These are phyloP conservation scores for Drosophila lowei DNA, from an alignment of 1,140 invertebrate species.

Conservation along the genomic window DNA sequence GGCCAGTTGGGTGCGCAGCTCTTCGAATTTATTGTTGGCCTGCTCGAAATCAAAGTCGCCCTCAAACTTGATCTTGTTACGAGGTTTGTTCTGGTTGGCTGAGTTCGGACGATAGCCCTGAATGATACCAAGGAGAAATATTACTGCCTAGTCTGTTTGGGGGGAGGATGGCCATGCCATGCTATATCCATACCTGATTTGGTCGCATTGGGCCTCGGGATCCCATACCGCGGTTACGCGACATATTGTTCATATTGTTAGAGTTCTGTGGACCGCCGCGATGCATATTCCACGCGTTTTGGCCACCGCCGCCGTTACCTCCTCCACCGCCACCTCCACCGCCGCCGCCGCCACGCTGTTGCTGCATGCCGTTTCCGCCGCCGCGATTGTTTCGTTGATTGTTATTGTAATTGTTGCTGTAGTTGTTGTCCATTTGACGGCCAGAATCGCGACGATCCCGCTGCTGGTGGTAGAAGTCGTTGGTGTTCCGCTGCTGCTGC, in stretches of 20 bases:
- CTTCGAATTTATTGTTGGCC: constrained; percentile 97
- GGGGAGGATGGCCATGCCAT: not conserved
- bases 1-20: constrained; percentile 92
- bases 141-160: no score
- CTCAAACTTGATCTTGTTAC: constrained; percentile 73
- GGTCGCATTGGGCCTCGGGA: constrained; percentile 69
- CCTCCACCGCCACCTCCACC: constrained; percentile 35
- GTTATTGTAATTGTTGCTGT: constrained; percentile 82
- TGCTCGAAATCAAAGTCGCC: constrained; percentile 92
- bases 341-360: constrained; percentile 36
- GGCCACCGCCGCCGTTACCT: constrained; percentile 49
- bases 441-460: constrained; percentile 80
- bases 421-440: constrained; percentile 72
- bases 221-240: constrained; percentile 70
- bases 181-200: constrained; percentile 62
- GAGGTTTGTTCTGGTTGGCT: constrained; percentile 70
- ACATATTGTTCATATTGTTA: constrained; percentile 71
- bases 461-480: constrained; percentile 75
- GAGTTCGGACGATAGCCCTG: constrained; percentile 76
- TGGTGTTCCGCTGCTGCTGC: constrained; percentile 49
- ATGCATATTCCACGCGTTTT: constrained; percentile 73
- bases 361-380: constrained; percentile 57
- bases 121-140: not conserved
- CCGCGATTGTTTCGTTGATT: constrained; percentile 71
- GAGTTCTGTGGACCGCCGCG: constrained; percentile 67